Evolutionary conservation across 1,140 invertebrate species (phyloP).

Genomic region (Nasonia giraulti): DNA sequence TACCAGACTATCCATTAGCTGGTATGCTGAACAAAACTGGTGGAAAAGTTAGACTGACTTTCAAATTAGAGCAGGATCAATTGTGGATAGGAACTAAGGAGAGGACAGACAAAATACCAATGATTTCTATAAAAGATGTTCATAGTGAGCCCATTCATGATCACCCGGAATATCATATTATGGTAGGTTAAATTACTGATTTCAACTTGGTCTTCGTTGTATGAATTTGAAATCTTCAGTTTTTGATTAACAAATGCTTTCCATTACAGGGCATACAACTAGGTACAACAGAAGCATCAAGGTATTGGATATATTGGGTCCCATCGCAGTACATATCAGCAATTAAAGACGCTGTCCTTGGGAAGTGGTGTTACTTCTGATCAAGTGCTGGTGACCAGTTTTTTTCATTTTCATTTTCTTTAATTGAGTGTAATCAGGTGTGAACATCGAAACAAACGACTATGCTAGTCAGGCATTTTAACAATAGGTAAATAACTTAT

Average conservation of each 20-base stretch:
- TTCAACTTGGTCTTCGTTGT: not conserved
- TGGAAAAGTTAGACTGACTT: slow-evolving; percentile 94
- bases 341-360: slow-evolving; percentile 92
- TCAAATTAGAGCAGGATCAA: slow-evolving; percentile 94
- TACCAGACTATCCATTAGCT: slow-evolving; percentile 88
- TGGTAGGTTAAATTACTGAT: slow-evolving; percentile 79
- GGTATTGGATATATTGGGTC: slow-evolving; percentile 97
- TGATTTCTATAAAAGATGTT: slow-evolving; percentile 92
- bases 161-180: slow-evolving; percentile 94
- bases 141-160: slow-evolving; percentile 90
- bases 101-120: slow-evolving; percentile 93
- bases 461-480: slow-evolving; percentile 72
- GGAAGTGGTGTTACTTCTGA: slow-evolving; percentile 91
- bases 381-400: slow-evolving; percentile 59
- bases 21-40: slow-evolving; percentile 95
- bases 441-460: slow-evolving; percentile 67
- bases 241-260: slow-evolving; percentile 43
- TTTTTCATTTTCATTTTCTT: slow-evolving; percentile 46
- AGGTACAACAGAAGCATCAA: slow-evolving; percentile 90
- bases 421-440: slow-evolving; percentile 57
- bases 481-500: slow-evolving; percentile 68
- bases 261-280: slow-evolving; percentile 84
- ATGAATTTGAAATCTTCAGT: not conserved
- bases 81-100: slow-evolving; percentile 96
- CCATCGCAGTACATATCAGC: slow-evolving; percentile 93